A percentile compares a stretch with the other conserved stretches of the same genome.
These are phyloP conservation scores for Watsonalla binaria DNA, from an alignment of 2,888 invertebrate species.

Conservation along the genomic window DNA sequence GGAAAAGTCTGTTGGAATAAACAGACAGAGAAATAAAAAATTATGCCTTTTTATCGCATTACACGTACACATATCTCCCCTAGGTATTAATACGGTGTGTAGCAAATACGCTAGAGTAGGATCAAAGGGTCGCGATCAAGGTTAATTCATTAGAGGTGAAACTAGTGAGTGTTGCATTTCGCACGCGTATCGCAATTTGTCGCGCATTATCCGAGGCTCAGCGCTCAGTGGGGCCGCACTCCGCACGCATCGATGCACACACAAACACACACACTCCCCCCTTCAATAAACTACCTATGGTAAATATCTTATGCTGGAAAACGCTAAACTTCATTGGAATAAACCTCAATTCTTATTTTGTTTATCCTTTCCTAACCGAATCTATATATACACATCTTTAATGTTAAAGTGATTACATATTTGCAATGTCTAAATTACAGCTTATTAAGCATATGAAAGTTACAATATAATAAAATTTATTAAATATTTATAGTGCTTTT, in stretches of 20 bases:
- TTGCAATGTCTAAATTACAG: too few relatives aligned
- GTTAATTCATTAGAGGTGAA: constrained; percentile 33
- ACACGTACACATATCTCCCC: not conserved
- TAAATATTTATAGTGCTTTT: too few relatives aligned
- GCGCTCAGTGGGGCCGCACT: constrained; percentile 30
- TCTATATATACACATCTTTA: too few relatives aligned
- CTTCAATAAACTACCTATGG: constrained; percentile 4
- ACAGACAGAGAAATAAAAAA: too few relatives aligned
- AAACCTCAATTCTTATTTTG: too few relatives aligned
- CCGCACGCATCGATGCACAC: constrained; percentile 41
- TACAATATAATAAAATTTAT: too few relatives aligned
- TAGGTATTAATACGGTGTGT: not conserved
- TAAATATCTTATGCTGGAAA: not conserved
- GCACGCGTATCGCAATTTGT: constrained; percentile 62
- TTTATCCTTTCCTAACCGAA: too few relatives aligned
- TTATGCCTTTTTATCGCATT: too few relatives aligned
- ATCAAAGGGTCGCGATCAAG: constrained; percentile 31
- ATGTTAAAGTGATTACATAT: too few relatives aligned
- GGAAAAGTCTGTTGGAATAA: too few relatives aligned
- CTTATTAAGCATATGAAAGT: too few relatives aligned
- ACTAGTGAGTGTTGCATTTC: constrained; percentile 53
- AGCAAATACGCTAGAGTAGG: constrained; percentile 7
- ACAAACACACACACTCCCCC: constrained; percentile 22
- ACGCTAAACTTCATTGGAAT: too few relatives aligned
- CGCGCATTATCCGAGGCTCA: constrained; percentile 49